Evolutionary conservation across 2,888 invertebrate species (phyloP), one percentile per base, ranked within the genome.

Genomic region (Rhagium mordax): DNA sequence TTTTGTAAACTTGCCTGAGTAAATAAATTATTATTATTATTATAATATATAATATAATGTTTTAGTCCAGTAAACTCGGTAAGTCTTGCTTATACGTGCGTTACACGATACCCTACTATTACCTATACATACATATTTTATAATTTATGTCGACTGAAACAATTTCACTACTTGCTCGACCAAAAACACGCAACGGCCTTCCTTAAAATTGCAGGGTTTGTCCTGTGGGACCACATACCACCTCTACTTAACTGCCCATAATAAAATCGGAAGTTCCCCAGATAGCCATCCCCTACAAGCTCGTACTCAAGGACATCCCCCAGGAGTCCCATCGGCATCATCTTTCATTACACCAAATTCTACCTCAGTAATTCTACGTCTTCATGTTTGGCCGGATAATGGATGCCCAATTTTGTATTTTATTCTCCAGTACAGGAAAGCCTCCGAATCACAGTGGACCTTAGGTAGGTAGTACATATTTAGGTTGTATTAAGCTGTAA

Each of bases 161-260:
- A n/a, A 41, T 41, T 55, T 55, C 4, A 24, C 21, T 24, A 20
- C 15, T 61, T 24, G 24, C 55, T 24, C n/a, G 24, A 55, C 55
- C 41, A 55, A 55, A 15, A 21, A 47, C 21, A 18, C 49, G 33
- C 20, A n/a, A 47, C 47, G n/a, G 7, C n/a, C 20, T 24, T 62
- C 15, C 53, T 55, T 65, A 61, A 62, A 64, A 49, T 83, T 83
- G 68, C 77, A 90, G 90, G 91, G 91, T 3, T 88, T 94, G 7
- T 89, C 91, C 1, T 94, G 94, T 82, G 94, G 94, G 15, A 94
- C 93, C 79, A 92, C 92, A 71, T 94, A 94, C 85, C 93, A 94
- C 82, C 89, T 94, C 53, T 92, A 92, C 81, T 84, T 94, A 82
- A 92, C 91, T 33, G 92, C 93, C 5, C 91, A 92, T 85, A 94